Evolutionary conservation across 2,113 vertebrate species (phyloP), one percentile per base, ranked within the genome.

Genomic region (Sebastes schlegelii): DNA sequence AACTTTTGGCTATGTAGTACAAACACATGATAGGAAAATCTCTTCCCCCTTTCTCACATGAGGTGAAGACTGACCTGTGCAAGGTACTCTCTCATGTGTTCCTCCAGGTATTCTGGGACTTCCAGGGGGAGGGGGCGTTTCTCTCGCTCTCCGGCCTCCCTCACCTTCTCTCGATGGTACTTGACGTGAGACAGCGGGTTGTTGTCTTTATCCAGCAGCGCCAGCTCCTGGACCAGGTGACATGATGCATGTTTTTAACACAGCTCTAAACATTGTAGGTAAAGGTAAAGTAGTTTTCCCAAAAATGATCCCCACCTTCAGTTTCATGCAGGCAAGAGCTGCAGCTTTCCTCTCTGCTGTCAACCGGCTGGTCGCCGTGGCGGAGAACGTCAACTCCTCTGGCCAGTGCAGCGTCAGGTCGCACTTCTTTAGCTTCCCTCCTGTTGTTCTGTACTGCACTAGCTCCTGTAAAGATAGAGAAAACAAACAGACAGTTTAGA

Each of bases 131-230:
- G 94, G 0, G 98, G 97, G 5, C 95, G 95, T 66, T 95, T 94
- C 77, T 97, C 96, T 78, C 95, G 96, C 91, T 97, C 94, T 0
- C 95, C 96, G 3, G 97, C 93, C 89, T 97, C 96, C 54, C 91
- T 95, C 43, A 99, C 93, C 0, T 96, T 90, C 1, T 96, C 95
- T 88, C 88, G 89, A 79, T 99, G 96, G 92, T 99, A 99, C 94
- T 94, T 97, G 19, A 97, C 98, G 0, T 99, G 97, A 62, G 96
- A 97, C 55, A 99, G 95, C 0, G 98, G 97, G 19, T 97, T 95
- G 77, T 99, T 99, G 91, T 97, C 93, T 78, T 95, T 93, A 89
- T 97, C 97, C 62, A 99, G 93, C 76, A 99, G 92, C 51, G 96
- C 94, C 65, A 98, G 94, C 88, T 97, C 98, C 98, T 99, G 91